Evolutionary conservation across 1,140 invertebrate species (phyloP).

Genomic region (Drosophila grimshawi): DNA sequence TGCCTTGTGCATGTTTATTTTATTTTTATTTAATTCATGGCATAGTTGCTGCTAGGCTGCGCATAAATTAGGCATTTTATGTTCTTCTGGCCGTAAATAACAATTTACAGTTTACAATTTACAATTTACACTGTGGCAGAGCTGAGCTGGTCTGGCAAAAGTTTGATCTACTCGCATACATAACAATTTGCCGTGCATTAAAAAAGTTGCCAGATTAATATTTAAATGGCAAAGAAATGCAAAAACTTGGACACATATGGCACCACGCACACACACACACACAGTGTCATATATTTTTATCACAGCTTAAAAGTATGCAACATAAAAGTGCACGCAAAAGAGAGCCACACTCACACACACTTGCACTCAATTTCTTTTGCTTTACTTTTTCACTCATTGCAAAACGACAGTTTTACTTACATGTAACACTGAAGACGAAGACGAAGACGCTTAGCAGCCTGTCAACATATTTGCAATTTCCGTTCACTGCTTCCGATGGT

Average conservation of each 20-base stretch:
- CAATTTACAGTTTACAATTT: constrained; percentile 59
- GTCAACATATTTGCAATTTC: constrained; percentile 64
- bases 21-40: constrained; percentile 79
- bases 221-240: constrained; percentile 30
- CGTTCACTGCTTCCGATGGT: constrained; percentile 54
- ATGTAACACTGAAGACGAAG: constrained; percentile 25
- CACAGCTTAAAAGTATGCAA: constrained; percentile 71
- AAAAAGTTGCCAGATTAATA: constrained; percentile 47
- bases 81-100: constrained; percentile 59
- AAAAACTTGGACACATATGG: constrained; percentile 43
- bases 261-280: constrained; percentile 10
- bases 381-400: constrained; percentile 21
- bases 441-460: neutral
- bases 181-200: constrained; percentile 51
- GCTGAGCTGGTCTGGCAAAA: constrained; percentile 5
- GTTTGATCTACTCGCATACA: constrained; percentile 40
- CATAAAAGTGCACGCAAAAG: constrained; percentile 39
- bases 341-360: constrained; percentile 9
- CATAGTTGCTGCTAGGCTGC: constrained; percentile 29
- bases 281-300: constrained; percentile 17
- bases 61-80: constrained; percentile 54
- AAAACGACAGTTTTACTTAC: constrained; percentile 50
- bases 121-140: constrained; percentile 9
- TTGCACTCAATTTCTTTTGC: constrained; percentile 42
- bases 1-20: constrained; percentile 42